Evolutionary conservation across 2,888 invertebrate genomes (phyloP), one percentile per base, ranked within the genome.

Genomic region (Andrena marginata): DNA sequence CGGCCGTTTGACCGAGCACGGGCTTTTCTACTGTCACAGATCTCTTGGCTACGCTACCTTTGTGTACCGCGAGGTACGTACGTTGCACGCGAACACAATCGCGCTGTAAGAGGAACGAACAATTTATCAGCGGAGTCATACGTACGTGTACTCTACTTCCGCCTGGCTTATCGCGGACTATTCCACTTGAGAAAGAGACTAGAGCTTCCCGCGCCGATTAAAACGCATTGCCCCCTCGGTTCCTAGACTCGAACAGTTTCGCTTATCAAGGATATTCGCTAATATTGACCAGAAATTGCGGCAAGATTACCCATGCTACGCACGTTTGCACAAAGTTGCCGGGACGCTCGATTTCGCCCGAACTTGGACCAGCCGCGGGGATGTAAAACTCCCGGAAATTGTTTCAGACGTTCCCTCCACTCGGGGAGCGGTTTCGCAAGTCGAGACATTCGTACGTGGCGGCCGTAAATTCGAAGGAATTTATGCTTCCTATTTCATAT

Each of bases 401-500:
- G 80, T 62, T 80, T 80, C 16, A 54, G 80, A 79, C 80, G 80
- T 72, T 70, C 54, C 72, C 68, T 78, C 65, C 62, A 51, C 16
- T 33, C 6, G 65, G 48, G 70, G 54, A 54, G 23, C 54, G 35
- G 35, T 62, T 63, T 35, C 13, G 72, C 33, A 63, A 72, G 54
- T 72, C 71, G 54, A 79, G 71, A 80, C 80, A 62, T 48, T 80
- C 71, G 80, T 79, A 67, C 72, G 67, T 8, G 63, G 60, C 29
- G 51, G 26, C 49, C 67, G 62, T 80, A 80, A 80, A 80, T 80
- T 79, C 63, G 54, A 71, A 54, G 65, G 67, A 80, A 80, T 80
- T 80, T 80, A 71, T 79, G 71, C 71, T 62, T 23, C 67, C 70
- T 49, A n/a, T 80, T 79, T 71, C 71, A 67, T 67, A 79, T 67